Percentiles rank a stretch among this genome's conserved stretches.
Evolutionary conservation across 2,113 vertebrate species (phyloP).

Genomic region (Dasypus novemcinctus): DNA sequence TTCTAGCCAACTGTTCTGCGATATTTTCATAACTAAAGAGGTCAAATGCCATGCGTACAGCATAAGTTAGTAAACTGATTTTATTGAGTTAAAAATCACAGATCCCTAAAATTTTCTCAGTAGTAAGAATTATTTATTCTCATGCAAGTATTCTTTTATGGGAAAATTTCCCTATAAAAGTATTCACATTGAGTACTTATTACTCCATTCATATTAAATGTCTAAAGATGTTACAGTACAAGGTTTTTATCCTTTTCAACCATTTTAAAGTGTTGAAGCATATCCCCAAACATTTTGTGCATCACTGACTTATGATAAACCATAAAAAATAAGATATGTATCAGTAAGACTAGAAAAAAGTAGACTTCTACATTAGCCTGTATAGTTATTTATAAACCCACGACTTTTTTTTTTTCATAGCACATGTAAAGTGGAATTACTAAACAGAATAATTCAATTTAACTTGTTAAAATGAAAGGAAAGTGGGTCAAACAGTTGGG

Average conservation of each 20-base stretch:
- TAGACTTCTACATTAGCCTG: not conserved
- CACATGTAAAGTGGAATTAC: not conserved
- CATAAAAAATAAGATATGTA: not conserved
- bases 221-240: not conserved
- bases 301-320: not conserved
- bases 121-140: not conserved
- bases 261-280: not conserved
- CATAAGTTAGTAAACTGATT: not conserved
- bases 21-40: not conserved
- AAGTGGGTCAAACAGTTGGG: too few species aligned
- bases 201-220: not conserved
- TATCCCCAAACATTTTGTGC: not conserved
- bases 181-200: not conserved
- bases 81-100: not conserved
- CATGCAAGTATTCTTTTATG: not conserved
- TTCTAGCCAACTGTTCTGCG: not conserved
- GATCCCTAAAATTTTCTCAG: not conserved
- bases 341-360: not conserved
- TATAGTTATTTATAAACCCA: not conserved
- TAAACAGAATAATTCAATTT: not conserved
- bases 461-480: not conserved
- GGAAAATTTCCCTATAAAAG: not conserved
- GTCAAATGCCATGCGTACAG: not conserved
- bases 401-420: not conserved
- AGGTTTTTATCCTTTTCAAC: not conserved